Evolutionary conservation across 1,140 invertebrate species (phyloP).

Genomic region (Drosophila setifemur): DNA sequence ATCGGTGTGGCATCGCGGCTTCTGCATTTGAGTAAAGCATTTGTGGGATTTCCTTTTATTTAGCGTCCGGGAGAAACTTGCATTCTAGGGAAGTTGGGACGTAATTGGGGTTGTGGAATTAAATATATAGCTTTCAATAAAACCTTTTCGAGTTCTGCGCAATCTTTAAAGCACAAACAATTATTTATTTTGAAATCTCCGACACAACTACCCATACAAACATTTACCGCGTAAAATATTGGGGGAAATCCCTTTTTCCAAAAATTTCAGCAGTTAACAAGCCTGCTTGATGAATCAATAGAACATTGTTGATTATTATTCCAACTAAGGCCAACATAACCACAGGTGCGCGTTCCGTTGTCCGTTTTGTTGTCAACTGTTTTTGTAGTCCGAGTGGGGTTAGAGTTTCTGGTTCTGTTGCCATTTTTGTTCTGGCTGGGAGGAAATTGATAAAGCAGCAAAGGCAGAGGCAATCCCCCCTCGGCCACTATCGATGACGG

Average conservation of each 20-base stretch:
- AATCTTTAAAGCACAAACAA: too few species aligned
- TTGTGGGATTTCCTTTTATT: conserved; percentile 25
- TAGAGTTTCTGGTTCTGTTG: neutral
- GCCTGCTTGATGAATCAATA: neutral
- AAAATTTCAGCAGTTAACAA: too few species aligned
- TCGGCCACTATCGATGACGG: conserved; percentile 48
- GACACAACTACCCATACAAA: too few species aligned
- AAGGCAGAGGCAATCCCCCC: neutral
- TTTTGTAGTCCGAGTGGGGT: neutral
- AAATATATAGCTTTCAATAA: too few species aligned
- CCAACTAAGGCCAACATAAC: neutral
- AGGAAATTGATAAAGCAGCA: conserved; percentile 11
- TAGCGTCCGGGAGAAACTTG: neutral
- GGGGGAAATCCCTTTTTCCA: neutral
- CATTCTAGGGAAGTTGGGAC: neutral
- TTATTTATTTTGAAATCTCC: too few species aligned
- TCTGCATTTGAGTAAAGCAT: conserved; percentile 13
- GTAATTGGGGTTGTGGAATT: too few species aligned
- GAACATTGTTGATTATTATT: neutral
- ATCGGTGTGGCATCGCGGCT: conserved; percentile 8
- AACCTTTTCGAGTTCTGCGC: too few species aligned
- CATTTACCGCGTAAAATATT: neutral
- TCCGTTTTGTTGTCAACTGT: conserved; percentile 24
- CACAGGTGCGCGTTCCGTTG: conserved; percentile 1
- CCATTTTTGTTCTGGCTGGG: neutral